Conservation (phyloP, 2,113 vertebrate genomes). For the Xenopus borealis region DNA sequence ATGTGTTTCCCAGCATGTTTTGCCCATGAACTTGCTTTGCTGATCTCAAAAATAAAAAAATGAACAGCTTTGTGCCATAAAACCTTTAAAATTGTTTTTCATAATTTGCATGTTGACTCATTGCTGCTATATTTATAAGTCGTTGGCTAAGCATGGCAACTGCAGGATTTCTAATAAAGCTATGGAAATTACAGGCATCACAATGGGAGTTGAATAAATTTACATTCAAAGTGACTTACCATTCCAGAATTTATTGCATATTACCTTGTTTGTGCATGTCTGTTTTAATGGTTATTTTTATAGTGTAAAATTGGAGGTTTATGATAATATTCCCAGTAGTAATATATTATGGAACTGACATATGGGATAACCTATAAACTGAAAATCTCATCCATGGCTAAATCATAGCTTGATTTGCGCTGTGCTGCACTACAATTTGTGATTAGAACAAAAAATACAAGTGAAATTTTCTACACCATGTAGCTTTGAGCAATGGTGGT, state of each 20-base stretch:
- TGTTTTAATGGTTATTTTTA: slow-evolving; percentile 73
- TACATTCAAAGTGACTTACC: slow-evolving; percentile 70
- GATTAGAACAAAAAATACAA: slow-evolving; percentile 51
- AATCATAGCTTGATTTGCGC: slow-evolving; percentile 60
- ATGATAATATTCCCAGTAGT: slow-evolving; percentile 71
- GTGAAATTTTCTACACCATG: too few species aligned
- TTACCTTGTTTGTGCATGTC: slow-evolving; percentile 78
- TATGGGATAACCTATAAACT: slow-evolving; percentile 70
- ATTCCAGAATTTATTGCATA: slow-evolving; percentile 76
- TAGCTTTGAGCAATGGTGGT: too few species aligned
- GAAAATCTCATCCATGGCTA: slow-evolving; percentile 57
- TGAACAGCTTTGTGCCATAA: slow-evolving; percentile 73
- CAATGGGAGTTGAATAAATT: slow-evolving; percentile 72
- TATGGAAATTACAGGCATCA: slow-evolving; percentile 71
- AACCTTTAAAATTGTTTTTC: slow-evolving; percentile 68
- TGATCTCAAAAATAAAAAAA: slow-evolving; percentile 66
- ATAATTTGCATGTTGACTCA: slow-evolving; percentile 77
- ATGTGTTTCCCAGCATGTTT: slow-evolving; percentile 68
- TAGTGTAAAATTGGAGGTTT: slow-evolving; percentile 73
- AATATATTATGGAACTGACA: slow-evolving; percentile 70
- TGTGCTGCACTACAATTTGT: slow-evolving; percentile 60
- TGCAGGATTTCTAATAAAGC: slow-evolving; percentile 73
- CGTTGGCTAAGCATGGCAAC: slow-evolving; percentile 59
- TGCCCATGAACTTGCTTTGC: slow-evolving; percentile 69
- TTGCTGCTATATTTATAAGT: slow-evolving; percentile 72